These are phyloP conservation scores for Xiphophorus hellerii DNA, from an alignment of 2,113 vertebrate species.

Conservation along the genomic window DNA sequence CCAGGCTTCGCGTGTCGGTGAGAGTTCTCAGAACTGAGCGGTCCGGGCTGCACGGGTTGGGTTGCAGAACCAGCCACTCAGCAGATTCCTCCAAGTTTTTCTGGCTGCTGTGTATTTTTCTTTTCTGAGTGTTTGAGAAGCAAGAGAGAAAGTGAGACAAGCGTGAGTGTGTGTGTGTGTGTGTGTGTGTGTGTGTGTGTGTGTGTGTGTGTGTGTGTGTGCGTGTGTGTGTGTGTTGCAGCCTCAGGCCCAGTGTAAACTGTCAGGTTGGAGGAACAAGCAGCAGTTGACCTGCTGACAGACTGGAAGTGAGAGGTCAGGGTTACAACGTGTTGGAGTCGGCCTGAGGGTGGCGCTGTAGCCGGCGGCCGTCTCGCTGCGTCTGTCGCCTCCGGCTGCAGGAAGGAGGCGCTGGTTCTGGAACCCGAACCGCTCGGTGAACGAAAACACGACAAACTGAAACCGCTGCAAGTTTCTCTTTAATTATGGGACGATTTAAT, in stretches of 20 bases:
- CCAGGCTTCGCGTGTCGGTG: not conserved
- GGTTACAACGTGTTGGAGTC: slow-evolving; percentile 11
- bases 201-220: slow-evolving; percentile 23
- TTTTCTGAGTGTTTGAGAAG: slow-evolving; percentile 22
- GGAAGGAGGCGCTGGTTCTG: not conserved
- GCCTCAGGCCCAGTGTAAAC: slow-evolving; percentile 62
- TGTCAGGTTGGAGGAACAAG: slow-evolving; percentile 60
- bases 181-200: not conserved
- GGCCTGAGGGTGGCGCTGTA: no score
- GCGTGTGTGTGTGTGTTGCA: not conserved
- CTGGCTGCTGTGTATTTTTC: slow-evolving; percentile 51
- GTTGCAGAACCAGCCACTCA: slow-evolving; percentile 79
- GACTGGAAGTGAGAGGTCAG: slow-evolving; percentile 53
- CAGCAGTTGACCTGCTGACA: slow-evolving; percentile 63
- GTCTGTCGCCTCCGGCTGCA: slow-evolving; percentile 22
- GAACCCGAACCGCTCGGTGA: no score
- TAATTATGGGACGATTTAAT: no score
- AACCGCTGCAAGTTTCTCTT: no score
- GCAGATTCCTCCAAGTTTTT: slow-evolving; percentile 77
- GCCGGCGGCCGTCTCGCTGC: slow-evolving; percentile 11
- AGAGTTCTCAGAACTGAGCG: slow-evolving; percentile 28
- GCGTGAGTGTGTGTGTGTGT: slow-evolving; percentile 16
- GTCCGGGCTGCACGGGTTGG: slow-evolving; percentile 68
- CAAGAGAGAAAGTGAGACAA: slow-evolving; percentile 19
- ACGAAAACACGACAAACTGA: no score